Conservation (phyloP, 2,113 vertebrate species). For the Oncorhynchus tshawytscha region DNA sequence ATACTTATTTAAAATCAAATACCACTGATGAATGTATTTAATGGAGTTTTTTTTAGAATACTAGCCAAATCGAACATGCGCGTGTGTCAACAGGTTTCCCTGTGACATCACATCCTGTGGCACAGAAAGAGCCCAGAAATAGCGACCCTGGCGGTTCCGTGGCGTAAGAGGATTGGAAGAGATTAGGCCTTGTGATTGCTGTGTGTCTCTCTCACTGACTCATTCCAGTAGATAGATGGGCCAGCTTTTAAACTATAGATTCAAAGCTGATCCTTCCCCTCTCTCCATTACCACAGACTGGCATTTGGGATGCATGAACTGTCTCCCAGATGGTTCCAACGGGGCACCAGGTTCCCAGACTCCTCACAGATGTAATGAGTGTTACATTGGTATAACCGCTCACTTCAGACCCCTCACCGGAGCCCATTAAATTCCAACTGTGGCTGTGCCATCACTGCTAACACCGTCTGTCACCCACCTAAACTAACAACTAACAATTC, state of each 20-base stretch:
- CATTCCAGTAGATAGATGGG: conserved; percentile 14
- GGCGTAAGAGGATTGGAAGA: conserved; percentile 76
- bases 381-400: neutral
- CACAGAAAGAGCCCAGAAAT: conserved; percentile 63
- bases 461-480: neutral
- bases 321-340: neutral
- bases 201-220: conserved; percentile 27
- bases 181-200: conserved; percentile 71
- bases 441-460: neutral
- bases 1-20: too few relatives aligned
- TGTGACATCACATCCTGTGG: conserved; percentile 52
- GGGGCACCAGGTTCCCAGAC: neutral
- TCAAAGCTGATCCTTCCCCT: conserved; percentile 24
- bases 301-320: neutral
- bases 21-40: neutral
- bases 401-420: neutral
- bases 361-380: neutral
- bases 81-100: conserved; percentile 15
- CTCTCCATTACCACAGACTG: neutral
- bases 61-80: neutral
- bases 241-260: conserved; percentile 33
- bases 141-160: conserved; percentile 38
- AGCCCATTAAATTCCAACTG: neutral
- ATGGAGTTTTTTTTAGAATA: neutral
- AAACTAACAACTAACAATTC: neutral